Evolutionary conservation across 2,113 vertebrate species (phyloP).

Genomic region (Catharus bicknelli): DNA sequence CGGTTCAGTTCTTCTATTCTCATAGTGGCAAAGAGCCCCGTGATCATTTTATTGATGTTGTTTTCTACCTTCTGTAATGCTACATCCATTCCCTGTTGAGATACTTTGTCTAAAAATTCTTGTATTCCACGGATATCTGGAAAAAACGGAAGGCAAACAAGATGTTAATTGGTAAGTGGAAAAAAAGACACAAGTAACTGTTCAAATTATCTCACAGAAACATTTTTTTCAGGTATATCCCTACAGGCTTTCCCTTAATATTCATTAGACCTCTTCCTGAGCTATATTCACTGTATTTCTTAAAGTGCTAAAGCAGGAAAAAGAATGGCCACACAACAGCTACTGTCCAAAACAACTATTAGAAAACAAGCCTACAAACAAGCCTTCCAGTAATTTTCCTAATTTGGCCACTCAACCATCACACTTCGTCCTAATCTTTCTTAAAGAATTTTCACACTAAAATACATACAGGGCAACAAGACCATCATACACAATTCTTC

Average conservation of each 20-base stretch:
- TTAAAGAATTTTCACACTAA: background rate
- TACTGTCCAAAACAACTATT: background rate
- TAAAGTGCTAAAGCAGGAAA: background rate
- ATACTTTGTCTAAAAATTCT: conserved; percentile 94
- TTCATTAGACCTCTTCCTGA: background rate
- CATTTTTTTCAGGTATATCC: background rate
- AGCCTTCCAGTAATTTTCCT: background rate
- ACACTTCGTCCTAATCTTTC: background rate
- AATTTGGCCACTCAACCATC: background rate
- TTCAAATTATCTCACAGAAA: background rate
- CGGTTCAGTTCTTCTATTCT: conserved; percentile 95
- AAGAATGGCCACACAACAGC: background rate
- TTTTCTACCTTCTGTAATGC: conserved; percentile 98
- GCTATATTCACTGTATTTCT: background rate
- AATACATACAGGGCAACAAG: background rate
- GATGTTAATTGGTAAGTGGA: conserved; percentile 24
- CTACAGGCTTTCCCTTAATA: background rate
- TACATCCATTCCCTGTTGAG: conserved; percentile 98
- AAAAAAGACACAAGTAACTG: background rate
- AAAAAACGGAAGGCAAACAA: conserved; percentile 65
- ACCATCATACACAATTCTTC: background rate
- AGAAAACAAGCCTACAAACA: background rate
- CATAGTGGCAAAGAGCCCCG: conserved; percentile 92
- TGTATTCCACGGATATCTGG: conserved; percentile 97
- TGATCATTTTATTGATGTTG: conserved; percentile 99